A percentile compares a stretch with the other conserved stretches of the same genome.
These are phyloP conservation scores for Drosophila gaucha DNA, from an alignment of 2,888 invertebrate genomes.

Conservation along the genomic window DNA sequence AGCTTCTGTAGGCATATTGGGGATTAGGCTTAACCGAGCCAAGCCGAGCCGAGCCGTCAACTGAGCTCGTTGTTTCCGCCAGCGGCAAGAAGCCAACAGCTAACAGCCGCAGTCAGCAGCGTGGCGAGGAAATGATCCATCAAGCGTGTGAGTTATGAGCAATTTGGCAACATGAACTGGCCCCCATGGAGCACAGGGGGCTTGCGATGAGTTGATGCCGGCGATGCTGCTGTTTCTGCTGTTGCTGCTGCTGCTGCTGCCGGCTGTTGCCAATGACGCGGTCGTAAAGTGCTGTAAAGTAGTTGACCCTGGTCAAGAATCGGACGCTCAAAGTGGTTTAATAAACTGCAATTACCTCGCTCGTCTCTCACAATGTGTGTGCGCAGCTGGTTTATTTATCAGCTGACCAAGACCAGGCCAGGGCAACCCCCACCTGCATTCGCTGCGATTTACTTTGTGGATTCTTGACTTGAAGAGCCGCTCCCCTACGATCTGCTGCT, in stretches of 20 bases:
- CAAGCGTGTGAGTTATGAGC: conserved; percentile 65
- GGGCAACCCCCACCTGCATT: conserved; percentile 41
- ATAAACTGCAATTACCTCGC: conserved; percentile 75
- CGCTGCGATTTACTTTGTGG: conserved; percentile 71
- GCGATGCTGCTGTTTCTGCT: conserved; percentile 5
- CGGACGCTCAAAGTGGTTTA: conserved; percentile 70
- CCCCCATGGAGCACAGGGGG: conserved; percentile 12
- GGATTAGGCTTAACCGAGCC: conserved; percentile 41
- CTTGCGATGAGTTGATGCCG: conserved; percentile 21
- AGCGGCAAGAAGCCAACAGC: conserved; percentile 13
- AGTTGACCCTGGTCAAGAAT: conserved; percentile 79
- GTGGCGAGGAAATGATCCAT: conserved; percentile 73
- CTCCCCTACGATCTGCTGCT: background rate
- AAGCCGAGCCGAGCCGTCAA: conserved; percentile 8
- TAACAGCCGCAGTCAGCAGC: conserved; percentile 13
- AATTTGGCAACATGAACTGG: conserved; percentile 51
- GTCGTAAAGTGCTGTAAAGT: conserved; percentile 57
- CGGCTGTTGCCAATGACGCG: conserved; percentile 15
- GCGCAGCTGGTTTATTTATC: conserved; percentile 48
- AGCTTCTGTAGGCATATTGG: conserved; percentile 18
- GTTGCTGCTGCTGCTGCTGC: conserved; percentile 22
- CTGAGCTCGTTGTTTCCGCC: conserved; percentile 55
- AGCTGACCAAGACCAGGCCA: conserved; percentile 43
- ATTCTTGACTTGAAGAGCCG: conserved; percentile 57
- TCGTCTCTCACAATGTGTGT: conserved; percentile 21